Evolutionary conservation across 2,113 vertebrate genomes (phyloP).

Genomic region (Colaptes auratus): DNA sequence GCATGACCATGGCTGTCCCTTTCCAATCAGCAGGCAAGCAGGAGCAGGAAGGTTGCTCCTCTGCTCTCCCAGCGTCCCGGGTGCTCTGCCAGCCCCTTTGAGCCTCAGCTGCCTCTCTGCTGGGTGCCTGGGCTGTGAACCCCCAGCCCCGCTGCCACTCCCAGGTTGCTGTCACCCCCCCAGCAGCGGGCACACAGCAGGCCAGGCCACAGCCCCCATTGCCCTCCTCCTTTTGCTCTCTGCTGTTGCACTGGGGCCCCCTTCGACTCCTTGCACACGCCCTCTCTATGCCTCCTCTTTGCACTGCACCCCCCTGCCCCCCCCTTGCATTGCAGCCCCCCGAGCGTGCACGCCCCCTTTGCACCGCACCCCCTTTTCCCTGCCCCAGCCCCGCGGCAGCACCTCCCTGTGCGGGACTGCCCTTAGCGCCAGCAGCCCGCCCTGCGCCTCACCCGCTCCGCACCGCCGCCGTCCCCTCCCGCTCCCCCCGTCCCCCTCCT

Average conservation of each 20-base stretch:
- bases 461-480: no score
- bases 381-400: no score
- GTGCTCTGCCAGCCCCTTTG: rapidly evolving
- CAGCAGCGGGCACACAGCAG: neutral
- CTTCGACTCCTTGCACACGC: neutral
- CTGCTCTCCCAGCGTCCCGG: rapidly evolving
- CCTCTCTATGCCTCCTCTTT: no score
- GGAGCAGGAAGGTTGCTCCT: neutral
- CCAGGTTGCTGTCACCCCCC: rapidly evolving
- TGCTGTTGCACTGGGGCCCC: neutral
- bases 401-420: no score
- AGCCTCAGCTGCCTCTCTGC: rapidly evolving
- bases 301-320: neutral
- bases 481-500: no score
- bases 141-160: neutral
- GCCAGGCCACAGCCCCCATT: rapidly evolving
- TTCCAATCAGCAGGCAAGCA: neutral
- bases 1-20: neutral
- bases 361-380: neutral
- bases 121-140: rapidly evolving
- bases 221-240: neutral
- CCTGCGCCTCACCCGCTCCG: neutral
- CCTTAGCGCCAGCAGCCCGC: no score
- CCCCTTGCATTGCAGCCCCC: neutral
- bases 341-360: neutral